Base-by-base conservation (phyloP, 2,888 invertebrate species). In the Aricia artaxerxes region DNA sequence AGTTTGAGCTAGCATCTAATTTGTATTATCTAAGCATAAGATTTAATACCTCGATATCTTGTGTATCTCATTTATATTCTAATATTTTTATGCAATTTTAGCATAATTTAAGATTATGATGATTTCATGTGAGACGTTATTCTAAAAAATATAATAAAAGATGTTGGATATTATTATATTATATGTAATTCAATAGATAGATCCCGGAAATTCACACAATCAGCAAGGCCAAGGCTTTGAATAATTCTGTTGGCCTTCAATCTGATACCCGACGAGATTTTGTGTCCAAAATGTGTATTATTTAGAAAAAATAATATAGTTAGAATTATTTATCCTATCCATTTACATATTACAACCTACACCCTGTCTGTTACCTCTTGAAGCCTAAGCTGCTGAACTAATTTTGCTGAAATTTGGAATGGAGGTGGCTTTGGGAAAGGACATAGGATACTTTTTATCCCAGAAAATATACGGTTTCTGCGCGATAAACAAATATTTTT, bases 181-280 rank as follows among this genome's bases (percentile, higher is more conserved):
- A 24, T 24, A 24, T 35, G 53, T 5, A 53, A 76, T 76, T 76
- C 35, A 76, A 57, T 76, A 53, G 75, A 49, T 44, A 53, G 13
- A 76, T 76, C 76, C 76, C 53, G 76, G 76, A 76, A 76, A 76
- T 76, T 76, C 76, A 35, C 76, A 76, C 38, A 53, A 76, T 57
- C 76, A 57, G 53, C 76, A 76, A 76, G 49, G 76, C 35, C 76
- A 35, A 76, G 76, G 53, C 11, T 73, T 57, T 53, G 35, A 53
- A 76, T 76, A 76, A 76, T 53, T 38, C 16, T 6, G 35, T 4
- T 53, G 35, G 76, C 76, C 76, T 76, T 76, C 35, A 31, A 53
- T 35, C 53, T 57, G 53, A 53, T 53, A 24, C 53, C 57, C 35
- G 76, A 5, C 24, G 35, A 49, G 13, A 53, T 35, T 44, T 11